Evolutionary conservation across 2,797 vertebrate genomes (phyloP).

Genomic region (Melanotaenia nigrans): DNA sequence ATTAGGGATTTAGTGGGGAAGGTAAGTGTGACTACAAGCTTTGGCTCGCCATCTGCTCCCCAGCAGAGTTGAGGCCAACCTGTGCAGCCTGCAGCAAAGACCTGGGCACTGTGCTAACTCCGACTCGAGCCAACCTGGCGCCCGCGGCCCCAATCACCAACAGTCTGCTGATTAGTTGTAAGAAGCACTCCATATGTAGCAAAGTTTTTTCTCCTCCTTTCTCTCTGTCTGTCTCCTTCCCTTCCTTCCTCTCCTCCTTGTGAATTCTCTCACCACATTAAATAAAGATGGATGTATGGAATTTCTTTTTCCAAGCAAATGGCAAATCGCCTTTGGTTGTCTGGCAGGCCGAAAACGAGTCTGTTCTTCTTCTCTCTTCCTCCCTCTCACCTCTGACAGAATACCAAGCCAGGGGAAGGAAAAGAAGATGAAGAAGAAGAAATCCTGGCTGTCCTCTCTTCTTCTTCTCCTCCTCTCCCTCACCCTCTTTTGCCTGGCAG

Average conservation of each 20-base stretch:
- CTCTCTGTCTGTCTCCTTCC: constrained; percentile 54
- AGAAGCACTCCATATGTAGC: constrained; percentile 99
- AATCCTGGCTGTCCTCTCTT: constrained; percentile 67
- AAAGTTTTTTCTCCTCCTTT: constrained; percentile 84
- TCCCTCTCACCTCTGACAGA: constrained; percentile 71
- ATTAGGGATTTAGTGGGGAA: constrained; percentile 99
- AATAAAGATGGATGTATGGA: constrained; percentile 79
- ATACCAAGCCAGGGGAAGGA: constrained; percentile 52
- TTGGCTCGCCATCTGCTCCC: constrained; percentile 99
- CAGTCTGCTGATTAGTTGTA: constrained; percentile 99
- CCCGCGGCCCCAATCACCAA: constrained; percentile 91
- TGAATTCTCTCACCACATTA: constrained; percentile 64
- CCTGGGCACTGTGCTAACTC: constrained; percentile 96
- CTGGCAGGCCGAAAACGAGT: constrained; percentile 54
- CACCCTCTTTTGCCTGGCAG: constrained; percentile 70
- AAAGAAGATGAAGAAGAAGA: constrained; percentile 58
- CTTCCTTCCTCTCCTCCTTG: constrained; percentile 64
- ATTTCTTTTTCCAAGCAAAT: constrained; percentile 18
- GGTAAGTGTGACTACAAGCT: constrained; percentile 99
- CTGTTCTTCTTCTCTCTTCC: constrained; percentile 51
- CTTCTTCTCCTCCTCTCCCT: constrained; percentile 33
- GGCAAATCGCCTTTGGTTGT: constrained; percentile 60
- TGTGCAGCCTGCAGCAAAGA: constrained; percentile 99
- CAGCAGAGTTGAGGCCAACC: constrained; percentile 99
- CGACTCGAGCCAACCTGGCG: constrained; percentile 95